Base-by-base conservation (phyloP, 2,888 invertebrate genomes). In the Leucoma salicis region DNA sequence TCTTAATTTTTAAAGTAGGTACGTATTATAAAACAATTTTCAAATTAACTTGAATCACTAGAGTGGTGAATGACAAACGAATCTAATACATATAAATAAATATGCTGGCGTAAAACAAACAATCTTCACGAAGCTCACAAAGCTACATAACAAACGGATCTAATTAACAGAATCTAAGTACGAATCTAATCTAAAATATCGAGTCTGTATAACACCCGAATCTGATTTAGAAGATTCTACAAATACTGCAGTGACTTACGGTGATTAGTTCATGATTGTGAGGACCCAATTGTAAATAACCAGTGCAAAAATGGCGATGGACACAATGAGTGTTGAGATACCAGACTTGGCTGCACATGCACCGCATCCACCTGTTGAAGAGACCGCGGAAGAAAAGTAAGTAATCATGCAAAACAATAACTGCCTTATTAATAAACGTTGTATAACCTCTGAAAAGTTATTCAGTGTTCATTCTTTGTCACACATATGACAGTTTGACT, bases 241-340 rank as follows among this genome's bases (percentile, higher is more conserved):
- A 3, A 21, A 21, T 21, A 8, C 21, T 5, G 21, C 3, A 39
- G 34, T 40, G 39, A 67, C 66, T 64, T 61, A 63, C 70, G 63
- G 27, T 27, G 27, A 27, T n/a, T 27, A 7, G 29, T 29, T 29
- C 37, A 49, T 52, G 39, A 35, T 36, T 43, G 38, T 49, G 51
- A 53, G 56, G 43, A 68, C 61, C 56, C 53, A 59, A 72, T 60
- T 59, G 52, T 63, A 51, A 56, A 53, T 42, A 37, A 40, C 6
- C 6, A 53, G 63, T 62, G 49, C 42, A 53, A 79, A 60, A 39
- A 90, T 90, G 90, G 90, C 90, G 38, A 88, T 90, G 82, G 90
- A 89, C 59, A 90, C 89, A 25, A 85, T 90, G 88, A 82, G 89
- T 57, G 88, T 90, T 0, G 90, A 90, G 64, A 69, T 90, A 74